A percentile compares a stretch with the other conserved stretches of the same genome.
phyloP scores from a whole-genome alignment of 1,140 invertebrate species.

The Lethrus apterus region DNA sequence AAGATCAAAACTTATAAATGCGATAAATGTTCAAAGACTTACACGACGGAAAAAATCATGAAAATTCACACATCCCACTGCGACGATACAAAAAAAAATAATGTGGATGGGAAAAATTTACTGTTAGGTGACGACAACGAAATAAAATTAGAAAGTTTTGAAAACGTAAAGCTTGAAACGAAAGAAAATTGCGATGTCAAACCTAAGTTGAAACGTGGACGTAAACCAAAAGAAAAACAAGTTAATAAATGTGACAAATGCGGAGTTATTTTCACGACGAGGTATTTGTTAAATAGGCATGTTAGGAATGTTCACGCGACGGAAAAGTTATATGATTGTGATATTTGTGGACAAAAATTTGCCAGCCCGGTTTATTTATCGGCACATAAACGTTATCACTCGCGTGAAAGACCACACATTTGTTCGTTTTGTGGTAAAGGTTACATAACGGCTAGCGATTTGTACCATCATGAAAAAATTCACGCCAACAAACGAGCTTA shows the following conservation, averaged over 20 bases:
- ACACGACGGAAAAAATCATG: constrained; percentile 4
- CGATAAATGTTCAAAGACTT: constrained; percentile 1
- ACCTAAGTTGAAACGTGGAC: background rate
- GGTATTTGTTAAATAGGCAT: constrained; percentile 28
- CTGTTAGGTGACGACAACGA: background rate
- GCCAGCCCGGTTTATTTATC: constrained; percentile 57
- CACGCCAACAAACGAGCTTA: constrained; percentile 31
- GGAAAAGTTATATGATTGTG: constrained; percentile 54
- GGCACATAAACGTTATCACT: constrained; percentile 60
- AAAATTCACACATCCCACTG: background rate
- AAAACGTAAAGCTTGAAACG: background rate
- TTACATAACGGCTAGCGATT: constrained; percentile 44
- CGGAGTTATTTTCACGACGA: constrained; percentile 21
- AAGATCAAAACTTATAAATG: background rate
- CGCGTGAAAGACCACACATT: constrained; percentile 54
- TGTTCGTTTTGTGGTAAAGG: constrained; percentile 62
- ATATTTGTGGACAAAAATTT: constrained; percentile 69
- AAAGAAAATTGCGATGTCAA: background rate
- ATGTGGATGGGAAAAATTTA: background rate
- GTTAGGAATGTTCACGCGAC: constrained; percentile 46
- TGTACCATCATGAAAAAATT: constrained; percentile 33
- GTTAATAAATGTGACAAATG: constrained; percentile 21
- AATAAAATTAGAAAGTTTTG: background rate
- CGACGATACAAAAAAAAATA: constrained; percentile 2
- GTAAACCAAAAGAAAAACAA: background rate